A percentile compares a stretch with the other conserved stretches of the same genome.
Conservation (phyloP, 2,888 invertebrate species). For the Hirudinaria manillensis region DNA sequence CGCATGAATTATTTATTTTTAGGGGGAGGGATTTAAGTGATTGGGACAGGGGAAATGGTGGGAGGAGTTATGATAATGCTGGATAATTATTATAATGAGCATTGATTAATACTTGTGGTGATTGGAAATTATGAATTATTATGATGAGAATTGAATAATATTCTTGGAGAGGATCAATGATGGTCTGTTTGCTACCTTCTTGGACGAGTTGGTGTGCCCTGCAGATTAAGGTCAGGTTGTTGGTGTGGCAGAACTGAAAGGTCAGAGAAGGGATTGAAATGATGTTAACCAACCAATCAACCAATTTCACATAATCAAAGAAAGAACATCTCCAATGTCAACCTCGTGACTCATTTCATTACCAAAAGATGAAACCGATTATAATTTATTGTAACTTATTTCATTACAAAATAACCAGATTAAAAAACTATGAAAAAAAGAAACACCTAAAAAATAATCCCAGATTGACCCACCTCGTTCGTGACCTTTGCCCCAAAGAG, state of each 20-base stretch:
- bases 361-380: too few species aligned
- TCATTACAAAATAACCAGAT: neutral
- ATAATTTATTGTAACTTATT: too few species aligned
- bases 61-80: too few species aligned
- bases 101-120: neutral
- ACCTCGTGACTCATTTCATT: neutral
- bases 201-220: slow-evolving; percentile 97
- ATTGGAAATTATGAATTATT: neutral
- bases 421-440: neutral
- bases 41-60: too few species aligned
- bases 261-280: slow-evolving; percentile 19
- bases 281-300: neutral
- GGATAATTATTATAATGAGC: too few species aligned
- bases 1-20: too few species aligned
- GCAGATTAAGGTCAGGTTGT: slow-evolving; percentile 86
- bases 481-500: slow-evolving; percentile 90
- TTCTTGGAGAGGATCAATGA: neutral
- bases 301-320: neutral
- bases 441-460: too few species aligned
- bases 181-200: slow-evolving; percentile 66
- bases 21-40: too few species aligned
- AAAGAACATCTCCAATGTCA: neutral
- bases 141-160: neutral
- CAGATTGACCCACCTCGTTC: slow-evolving; percentile 59
- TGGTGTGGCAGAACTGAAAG: slow-evolving; percentile 76